Base-by-base conservation (phyloP, 1,140 invertebrate genomes). In the Drosophila teissieri region DNA sequence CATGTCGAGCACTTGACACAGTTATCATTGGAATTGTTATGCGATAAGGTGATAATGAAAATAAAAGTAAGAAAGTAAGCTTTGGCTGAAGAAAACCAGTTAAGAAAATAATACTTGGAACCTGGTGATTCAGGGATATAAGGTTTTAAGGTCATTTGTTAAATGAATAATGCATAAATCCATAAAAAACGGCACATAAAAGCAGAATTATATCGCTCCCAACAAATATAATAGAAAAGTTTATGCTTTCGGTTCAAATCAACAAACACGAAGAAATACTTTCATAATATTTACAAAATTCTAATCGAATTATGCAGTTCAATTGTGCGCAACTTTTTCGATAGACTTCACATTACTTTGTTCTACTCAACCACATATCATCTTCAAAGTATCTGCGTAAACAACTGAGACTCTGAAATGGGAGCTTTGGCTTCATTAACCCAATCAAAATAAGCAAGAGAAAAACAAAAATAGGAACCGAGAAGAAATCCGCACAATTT, bases 1-100 rank as follows among this genome's bases (percentile, higher is more conserved):
- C 42, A 37, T 54, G 68, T 73, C 69, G 44, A 37, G 69, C 49
- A 55, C 69, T 74, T 74, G 72, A 74, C 72, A 74, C 39, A 64
- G 37, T 74, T 74, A 74, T 74, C 58, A 63, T 31, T 40, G 31
- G 12, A 63, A 74, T 74, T 74, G 45, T 31, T 36, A 3, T 24
- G 36, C 10, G 12, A 53, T 53, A 61, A 54, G 40, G 15, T 40
- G 39, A 73, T 44, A 63, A 44, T 45, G 17, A 22, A 73, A 39
- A 1, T 8, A 48, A 56, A 36, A 51, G 27, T 22, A 40, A 34
- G 36, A 63, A 54, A 27, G 42, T 69, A 8, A 12, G 4, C 17
- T 12, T 57, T 40, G 24, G 27, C 1, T 14, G 3, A 15, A 27
- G n/a, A 31, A 27, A 27, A 54, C 12, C 4, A 14, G 15, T 12